Conservation (phyloP, 2,797 vertebrate species). For the Coendou prehensilis region DNA sequence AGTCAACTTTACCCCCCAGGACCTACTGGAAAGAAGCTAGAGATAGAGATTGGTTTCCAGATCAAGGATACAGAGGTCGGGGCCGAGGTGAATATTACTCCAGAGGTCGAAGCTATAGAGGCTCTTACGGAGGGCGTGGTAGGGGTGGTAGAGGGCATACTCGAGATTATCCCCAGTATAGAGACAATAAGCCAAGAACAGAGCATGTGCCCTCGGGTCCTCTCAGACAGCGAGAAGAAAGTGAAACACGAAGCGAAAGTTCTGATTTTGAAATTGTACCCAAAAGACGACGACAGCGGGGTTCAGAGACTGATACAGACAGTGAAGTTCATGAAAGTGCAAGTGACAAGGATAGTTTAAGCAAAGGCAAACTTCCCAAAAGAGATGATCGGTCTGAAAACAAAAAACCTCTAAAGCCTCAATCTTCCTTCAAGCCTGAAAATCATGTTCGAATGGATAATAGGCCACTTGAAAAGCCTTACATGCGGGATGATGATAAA, state of each 20-base stretch:
- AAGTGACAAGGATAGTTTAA: conserved; percentile 95
- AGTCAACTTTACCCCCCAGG: conserved; percentile 93
- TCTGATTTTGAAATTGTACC: conserved; percentile 98
- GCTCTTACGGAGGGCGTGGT: conserved; percentile 95
- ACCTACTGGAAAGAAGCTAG: conserved; percentile 95
- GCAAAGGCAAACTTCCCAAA: conserved; percentile 89
- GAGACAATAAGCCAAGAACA: conserved; percentile 94
- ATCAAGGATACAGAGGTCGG: conserved; percentile 95
- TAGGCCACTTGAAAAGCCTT: conserved; percentile 88
- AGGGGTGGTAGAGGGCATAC: conserved; percentile 92
- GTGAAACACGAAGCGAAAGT: conserved; percentile 99
- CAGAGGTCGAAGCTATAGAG: conserved; percentile 97
- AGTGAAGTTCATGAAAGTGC: conserved; percentile 97
- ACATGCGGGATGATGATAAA: conserved; percentile 92
- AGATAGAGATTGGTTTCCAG: conserved; percentile 95
- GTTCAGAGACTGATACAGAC: conserved; percentile 98
- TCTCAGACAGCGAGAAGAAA: conserved; percentile 96
- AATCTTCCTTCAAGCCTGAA: conserved; percentile 88
- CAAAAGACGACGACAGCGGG: conserved; percentile 95
- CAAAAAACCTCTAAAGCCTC: conserved; percentile 88
- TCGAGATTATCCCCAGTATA: conserved; percentile 94
- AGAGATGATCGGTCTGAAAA: conserved; percentile 89
- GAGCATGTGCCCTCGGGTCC: conserved; percentile 91
- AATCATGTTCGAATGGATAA: conserved; percentile 87
- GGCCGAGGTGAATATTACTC: conserved; percentile 98